Conservation (phyloP, 2,888 invertebrate species). For the Halictus ligatus region DNA sequence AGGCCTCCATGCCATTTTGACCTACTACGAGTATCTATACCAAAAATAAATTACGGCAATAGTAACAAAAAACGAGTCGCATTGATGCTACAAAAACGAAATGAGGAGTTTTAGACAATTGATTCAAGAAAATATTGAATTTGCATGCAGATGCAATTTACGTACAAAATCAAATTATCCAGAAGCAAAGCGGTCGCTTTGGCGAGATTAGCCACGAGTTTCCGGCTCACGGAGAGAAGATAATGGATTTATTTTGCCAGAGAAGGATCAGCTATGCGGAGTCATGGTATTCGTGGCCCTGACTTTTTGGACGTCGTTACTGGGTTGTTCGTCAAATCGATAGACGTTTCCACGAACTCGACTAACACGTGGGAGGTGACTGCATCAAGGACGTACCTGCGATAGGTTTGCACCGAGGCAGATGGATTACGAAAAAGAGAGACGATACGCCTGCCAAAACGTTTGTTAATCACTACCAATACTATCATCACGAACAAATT, state of each 20-base stretch:
- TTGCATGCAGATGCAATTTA: neutral
- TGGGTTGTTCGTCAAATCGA: conserved; percentile 60
- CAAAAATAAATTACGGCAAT: neutral
- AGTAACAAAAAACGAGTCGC: neutral
- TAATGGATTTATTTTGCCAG: neutral
- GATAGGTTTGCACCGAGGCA: conserved; percentile 61
- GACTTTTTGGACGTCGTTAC: conserved; percentile 56
- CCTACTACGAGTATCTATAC: neutral
- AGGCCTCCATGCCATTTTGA: neutral
- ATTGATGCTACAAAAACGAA: neutral
- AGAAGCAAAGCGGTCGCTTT: neutral
- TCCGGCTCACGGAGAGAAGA: neutral
- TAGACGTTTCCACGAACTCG: conserved; percentile 37
- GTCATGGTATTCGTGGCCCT: conserved; percentile 41
- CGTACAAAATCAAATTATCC: neutral
- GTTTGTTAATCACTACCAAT: neutral
- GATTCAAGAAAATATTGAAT: neutral
- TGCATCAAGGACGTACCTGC: conserved; percentile 71
- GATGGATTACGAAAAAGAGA: conserved; percentile 12
- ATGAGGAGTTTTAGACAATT: neutral
- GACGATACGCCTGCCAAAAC: conserved; percentile 43
- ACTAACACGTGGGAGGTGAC: conserved; percentile 60
- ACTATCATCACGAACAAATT: neutral
- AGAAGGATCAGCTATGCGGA: neutral
- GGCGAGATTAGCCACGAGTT: neutral